Evolutionary conservation across 2,888 invertebrate genomes (phyloP), one percentile per base, ranked within the genome.

Genomic region (Melanotus villosus): DNA sequence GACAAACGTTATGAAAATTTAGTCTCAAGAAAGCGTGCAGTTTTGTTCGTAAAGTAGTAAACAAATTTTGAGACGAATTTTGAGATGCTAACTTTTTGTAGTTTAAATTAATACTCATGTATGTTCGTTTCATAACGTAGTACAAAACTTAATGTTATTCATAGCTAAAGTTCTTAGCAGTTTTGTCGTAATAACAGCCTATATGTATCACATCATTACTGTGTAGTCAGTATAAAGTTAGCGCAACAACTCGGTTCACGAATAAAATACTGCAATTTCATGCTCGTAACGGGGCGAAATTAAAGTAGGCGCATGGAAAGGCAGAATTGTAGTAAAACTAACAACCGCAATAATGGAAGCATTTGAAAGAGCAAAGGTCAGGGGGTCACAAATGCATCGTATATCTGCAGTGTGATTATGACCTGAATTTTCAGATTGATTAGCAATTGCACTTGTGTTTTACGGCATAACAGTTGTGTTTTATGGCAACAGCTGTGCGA

Each of bases 361-460:
- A 65, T 57, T 60, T 63, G 66, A 76, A 76, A 76, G 71, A 68
- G 74, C 73, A 76, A 74, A 76, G 75, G 74, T 77, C 75, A 73
- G 64, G 58, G 54, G 71, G 75, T 72, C 71, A 66, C 70, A 65
- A 70, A 70, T 73, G 72, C 72, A 73, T 71, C 71, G 64, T 58
- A 67, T 70, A 72, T 72, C 73, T 73, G 73, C 73, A 72, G 68
- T 70, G 65, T 68, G 65, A 70, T 73, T 73, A 73, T 70, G 26
- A 38, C 23, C 50, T 16, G 23, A 58, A 59, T 59, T 59, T 43
- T 19, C 38, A 54, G 32, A 38, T 14, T 21, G 38, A 38, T 58
- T 21, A 23, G 18, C 38, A n/a, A 52, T 26, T 26, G 26, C 26
- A 26, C 4, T 26, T 26, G 26, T 26, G 26, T 26, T 26, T 26